Evolutionary conservation across 1,140 invertebrate species (phyloP).

Genomic region (Anoplolepis gracilipes): DNA sequence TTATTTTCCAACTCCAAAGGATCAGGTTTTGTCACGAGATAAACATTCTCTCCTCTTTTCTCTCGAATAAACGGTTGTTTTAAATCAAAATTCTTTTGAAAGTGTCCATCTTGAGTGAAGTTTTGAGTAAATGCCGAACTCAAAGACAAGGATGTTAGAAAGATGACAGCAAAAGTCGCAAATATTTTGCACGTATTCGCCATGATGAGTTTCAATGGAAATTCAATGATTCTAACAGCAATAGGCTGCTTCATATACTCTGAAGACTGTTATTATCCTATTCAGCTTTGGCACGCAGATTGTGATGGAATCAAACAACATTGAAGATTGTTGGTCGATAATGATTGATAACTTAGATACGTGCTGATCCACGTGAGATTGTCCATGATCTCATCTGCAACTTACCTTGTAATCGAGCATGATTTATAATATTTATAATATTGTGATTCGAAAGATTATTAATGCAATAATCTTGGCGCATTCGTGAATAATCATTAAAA

Average conservation of each 20-base stretch:
- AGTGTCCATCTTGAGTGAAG: not conserved
- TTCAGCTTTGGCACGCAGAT: constrained; percentile 62
- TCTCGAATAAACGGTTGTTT: not conserved
- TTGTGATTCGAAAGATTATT: not conserved
- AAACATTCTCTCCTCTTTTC: not conserved
- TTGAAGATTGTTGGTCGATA: constrained; percentile 34
- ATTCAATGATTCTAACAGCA: constrained; percentile 15
- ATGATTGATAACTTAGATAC: constrained; percentile 13
- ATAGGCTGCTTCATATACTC: constrained; percentile 60
- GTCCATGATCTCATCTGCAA: not conserved
- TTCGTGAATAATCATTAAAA: constrained; percentile 3
- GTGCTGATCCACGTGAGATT: constrained; percentile 42
- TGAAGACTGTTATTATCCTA: constrained; percentile 11
- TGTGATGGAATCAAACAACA: constrained; percentile 63
- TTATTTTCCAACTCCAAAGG: constrained; percentile 1
- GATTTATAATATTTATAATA: constrained; percentile 35
- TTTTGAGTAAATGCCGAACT: not conserved
- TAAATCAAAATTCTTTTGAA: not conserved
- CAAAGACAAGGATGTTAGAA: constrained; percentile 16
- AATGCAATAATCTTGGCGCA: not conserved
- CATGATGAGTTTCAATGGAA: constrained; percentile 37
- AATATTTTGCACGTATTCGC: constrained; percentile 18
- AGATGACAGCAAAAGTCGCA: not conserved
- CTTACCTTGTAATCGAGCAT: constrained; percentile 6
- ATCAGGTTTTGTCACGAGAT: not conserved